phyloP scores from a whole-genome alignment of 23 tunicate genomes.

The Styela plicata region DNA sequence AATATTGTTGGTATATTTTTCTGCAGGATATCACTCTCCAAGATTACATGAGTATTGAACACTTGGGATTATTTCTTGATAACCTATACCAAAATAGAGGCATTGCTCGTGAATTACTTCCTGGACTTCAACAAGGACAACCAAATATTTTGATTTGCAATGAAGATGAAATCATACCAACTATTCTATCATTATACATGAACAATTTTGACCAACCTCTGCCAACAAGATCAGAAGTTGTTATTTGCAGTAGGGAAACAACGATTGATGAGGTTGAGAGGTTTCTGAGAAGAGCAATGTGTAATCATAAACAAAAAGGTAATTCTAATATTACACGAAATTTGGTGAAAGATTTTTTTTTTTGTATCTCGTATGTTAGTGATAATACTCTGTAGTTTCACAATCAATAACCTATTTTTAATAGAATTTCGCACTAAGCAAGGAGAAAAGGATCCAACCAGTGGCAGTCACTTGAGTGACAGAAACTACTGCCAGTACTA shows the following conservation, averaged over 20 bases:
- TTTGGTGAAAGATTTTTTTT: no score
- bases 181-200: conserved; percentile 56
- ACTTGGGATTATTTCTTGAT: conserved; percentile 39
- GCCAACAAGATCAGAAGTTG: conserved; percentile 64
- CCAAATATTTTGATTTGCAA: conserved; percentile 61
- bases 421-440: no score
- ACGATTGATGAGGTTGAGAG: conserved; percentile 53
- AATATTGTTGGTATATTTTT: no score
- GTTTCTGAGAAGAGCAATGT: conserved; percentile 54
- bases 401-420: no score
- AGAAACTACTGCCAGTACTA: no score
- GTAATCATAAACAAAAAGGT: not conserved
- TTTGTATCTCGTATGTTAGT: not conserved
- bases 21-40: conserved; percentile 48
- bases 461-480: no score
- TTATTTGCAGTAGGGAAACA: conserved; percentile 48
- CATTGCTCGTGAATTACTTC: conserved; percentile 19
- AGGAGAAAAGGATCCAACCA: no score
- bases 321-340: no score
- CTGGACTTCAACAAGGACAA: conserved; percentile 17
- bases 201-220: conserved; percentile 43
- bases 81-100: not conserved
- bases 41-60: conserved; percentile 62
- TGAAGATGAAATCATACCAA: conserved; percentile 38
- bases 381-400: no score